Evolutionary conservation across 2,797 vertebrate genomes (phyloP).

Genomic region (Heliangelus exortis): DNA sequence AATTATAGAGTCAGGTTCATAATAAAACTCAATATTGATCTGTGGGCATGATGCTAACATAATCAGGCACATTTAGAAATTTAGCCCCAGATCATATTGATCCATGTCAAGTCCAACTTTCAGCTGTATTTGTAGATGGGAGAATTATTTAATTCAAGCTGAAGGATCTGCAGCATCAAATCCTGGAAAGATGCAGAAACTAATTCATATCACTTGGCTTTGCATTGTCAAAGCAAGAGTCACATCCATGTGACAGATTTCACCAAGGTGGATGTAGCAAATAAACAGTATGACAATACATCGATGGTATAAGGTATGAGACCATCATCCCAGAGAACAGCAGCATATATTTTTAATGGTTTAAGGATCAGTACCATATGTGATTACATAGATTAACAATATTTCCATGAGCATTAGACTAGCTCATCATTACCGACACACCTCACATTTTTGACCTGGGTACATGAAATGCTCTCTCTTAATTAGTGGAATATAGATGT

Average conservation of each 20-base stretch:
- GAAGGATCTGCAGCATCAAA: slow-evolving; percentile 80
- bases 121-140: slow-evolving; percentile 90
- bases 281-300: slow-evolving; percentile 81
- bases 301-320: slow-evolving; percentile 74
- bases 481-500: neutral
- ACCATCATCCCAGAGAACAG: slow-evolving; percentile 13
- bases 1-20: slow-evolving; percentile 87
- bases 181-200: slow-evolving; percentile 76
- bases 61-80: slow-evolving; percentile 92
- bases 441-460: neutral
- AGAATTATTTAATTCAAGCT: slow-evolving; percentile 88
- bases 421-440: neutral
- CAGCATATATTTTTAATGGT: slow-evolving; percentile 23
- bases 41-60: slow-evolving; percentile 89
- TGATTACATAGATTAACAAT: slow-evolving; percentile 30
- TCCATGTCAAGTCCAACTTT: slow-evolving; percentile 96
- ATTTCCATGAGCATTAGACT: neutral
- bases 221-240: slow-evolving; percentile 85
- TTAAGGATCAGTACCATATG: slow-evolving; percentile 29
- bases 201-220: slow-evolving; percentile 78
- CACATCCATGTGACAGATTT: slow-evolving; percentile 89
- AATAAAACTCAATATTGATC: slow-evolving; percentile 95
- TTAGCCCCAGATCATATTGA: slow-evolving; percentile 91
- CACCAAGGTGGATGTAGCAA: slow-evolving; percentile 79
- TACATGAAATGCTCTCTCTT: neutral